These are phyloP conservation scores for Protaetia brevitarsis DNA, from an alignment of 1,140 invertebrate species.

Conservation along the genomic window DNA sequence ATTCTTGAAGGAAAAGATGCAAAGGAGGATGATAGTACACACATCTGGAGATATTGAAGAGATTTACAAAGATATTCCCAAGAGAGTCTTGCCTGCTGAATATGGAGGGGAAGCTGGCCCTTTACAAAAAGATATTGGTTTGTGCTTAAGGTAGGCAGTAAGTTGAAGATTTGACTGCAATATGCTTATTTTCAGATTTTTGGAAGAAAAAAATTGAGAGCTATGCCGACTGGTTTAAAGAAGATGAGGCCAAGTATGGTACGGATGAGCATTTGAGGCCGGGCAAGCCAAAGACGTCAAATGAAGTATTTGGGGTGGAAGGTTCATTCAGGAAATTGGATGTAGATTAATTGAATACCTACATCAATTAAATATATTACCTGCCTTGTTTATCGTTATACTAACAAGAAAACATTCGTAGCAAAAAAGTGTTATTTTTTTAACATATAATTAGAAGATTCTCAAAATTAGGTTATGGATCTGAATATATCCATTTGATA, in stretches of 20 bases:
- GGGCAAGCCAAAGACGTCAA: constrained; percentile 56
- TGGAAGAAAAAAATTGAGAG: constrained; percentile 55
- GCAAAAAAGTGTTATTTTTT: too few species aligned
- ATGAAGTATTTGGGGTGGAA: constrained; percentile 49
- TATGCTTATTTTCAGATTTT: constrained; percentile 38
- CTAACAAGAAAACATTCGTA: too few species aligned
- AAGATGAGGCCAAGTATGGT: constrained; percentile 54
- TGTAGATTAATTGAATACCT: too few species aligned
- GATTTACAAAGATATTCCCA: constrained; percentile 49
- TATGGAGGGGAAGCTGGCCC: constrained; percentile 52
- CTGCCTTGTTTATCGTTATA: too few species aligned
- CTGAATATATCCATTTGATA: too few species aligned
- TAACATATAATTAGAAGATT: too few species aligned
- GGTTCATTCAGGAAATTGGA: constrained; percentile 31
- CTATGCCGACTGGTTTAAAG: constrained; percentile 55
- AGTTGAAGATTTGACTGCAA: too few species aligned
- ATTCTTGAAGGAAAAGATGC: constrained; percentile 52
- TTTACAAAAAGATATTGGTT: too few species aligned
- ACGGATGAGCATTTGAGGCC: constrained; percentile 57
- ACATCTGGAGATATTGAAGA: constrained; percentile 14
- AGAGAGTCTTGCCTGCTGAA: constrained; percentile 54
- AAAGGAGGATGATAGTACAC: constrained; percentile 47
- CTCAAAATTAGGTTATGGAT: too few species aligned
- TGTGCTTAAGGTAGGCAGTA: too few species aligned
- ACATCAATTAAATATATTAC: too few species aligned